Conservation (phyloP, 1,140 invertebrate genomes). For the Sarcophaga bullata region DNA sequence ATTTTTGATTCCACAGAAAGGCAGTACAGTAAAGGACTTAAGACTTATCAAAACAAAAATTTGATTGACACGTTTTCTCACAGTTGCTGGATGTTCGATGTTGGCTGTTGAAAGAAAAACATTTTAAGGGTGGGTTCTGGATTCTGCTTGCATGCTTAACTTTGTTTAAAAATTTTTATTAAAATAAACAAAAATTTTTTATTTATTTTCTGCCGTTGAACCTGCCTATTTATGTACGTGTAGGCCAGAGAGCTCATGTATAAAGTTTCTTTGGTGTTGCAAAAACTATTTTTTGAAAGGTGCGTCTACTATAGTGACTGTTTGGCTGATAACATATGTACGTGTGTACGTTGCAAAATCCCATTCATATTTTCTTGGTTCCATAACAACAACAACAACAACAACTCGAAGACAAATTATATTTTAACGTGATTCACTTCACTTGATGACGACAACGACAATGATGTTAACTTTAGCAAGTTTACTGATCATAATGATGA, state of each 20-base stretch:
- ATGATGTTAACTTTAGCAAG: too few species aligned
- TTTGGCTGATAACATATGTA: too few species aligned
- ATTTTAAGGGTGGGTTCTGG: background rate
- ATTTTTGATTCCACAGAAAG: too few species aligned
- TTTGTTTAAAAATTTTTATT: background rate
- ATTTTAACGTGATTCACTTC: slow-evolving; percentile 23
- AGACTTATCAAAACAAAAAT: too few species aligned
- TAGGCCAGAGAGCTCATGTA: too few species aligned
- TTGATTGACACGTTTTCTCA: too few species aligned
- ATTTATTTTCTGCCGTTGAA: background rate
- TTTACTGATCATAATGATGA: background rate
- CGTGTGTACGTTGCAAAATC: background rate
- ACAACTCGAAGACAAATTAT: background rate
- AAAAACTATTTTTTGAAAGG: background rate
- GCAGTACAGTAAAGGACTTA: too few species aligned
- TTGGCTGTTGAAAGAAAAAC: too few species aligned
- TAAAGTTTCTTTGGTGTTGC: background rate
- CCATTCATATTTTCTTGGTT: background rate
- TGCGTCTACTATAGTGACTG: background rate
- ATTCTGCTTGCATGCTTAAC: background rate
- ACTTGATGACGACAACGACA: background rate
- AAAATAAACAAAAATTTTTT: too few species aligned
- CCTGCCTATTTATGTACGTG: background rate
- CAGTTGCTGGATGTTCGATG: too few species aligned
- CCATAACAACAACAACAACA: background rate